These are phyloP conservation scores for Pitangus sulphuratus DNA, from an alignment of 2,797 vertebrate species.

Conservation along the genomic window DNA sequence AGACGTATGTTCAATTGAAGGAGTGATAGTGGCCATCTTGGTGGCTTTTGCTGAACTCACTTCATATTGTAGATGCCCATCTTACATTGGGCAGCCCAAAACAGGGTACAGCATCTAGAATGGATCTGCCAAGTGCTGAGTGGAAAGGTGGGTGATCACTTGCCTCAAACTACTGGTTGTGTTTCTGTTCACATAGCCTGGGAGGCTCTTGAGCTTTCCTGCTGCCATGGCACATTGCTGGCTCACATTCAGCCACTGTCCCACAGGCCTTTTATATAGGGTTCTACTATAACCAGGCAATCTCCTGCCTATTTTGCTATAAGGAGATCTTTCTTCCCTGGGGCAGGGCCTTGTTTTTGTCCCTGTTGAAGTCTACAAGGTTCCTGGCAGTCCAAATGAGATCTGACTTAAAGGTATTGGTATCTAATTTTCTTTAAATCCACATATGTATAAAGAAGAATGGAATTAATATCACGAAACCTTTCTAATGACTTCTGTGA, in stretches of 20 bases:
- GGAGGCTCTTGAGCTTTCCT: background rate
- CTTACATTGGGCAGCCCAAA: fast-evolving
- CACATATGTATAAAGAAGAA: background rate
- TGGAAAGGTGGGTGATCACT: background rate
- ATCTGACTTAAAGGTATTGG: background rate
- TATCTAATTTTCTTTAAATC: background rate
- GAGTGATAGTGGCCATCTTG: background rate
- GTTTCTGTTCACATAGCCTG: background rate
- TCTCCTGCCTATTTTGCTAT: background rate
- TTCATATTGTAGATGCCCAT: background rate
- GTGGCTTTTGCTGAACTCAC: background rate
- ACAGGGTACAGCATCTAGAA: background rate
- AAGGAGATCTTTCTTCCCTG: background rate
- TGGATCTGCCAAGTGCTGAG: background rate
- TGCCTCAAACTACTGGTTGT: background rate
- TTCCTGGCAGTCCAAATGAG: background rate
- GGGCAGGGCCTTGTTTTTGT: background rate
- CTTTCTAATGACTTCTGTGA: background rate
- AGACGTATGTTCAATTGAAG: background rate
- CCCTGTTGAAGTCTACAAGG: background rate
- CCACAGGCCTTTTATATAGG: background rate
- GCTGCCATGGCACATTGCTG: background rate
- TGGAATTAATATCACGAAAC: background rate
- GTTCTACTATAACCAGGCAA: too few relatives aligned
- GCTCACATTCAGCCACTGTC: background rate